Percentiles rank a stretch among this genome's conserved stretches.
phyloP scores from a whole-genome alignment of 2,797 vertebrate genomes.

The Poecilia picta region DNA sequence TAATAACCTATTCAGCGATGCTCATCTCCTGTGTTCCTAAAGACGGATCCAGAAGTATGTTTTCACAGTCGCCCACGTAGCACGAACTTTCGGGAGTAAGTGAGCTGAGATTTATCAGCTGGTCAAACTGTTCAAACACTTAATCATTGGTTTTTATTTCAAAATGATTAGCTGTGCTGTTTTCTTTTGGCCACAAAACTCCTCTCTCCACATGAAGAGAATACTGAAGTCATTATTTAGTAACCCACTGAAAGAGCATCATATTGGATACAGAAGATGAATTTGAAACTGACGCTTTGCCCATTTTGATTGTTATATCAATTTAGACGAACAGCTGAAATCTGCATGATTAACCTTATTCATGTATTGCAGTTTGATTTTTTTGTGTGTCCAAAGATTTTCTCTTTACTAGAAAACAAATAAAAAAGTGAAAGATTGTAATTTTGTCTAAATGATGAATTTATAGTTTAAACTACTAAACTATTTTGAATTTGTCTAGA shows the following conservation, averaged over 20 bases:
- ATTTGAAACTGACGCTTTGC: slow-evolving; percentile 3
- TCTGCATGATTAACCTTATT: not conserved
- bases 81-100: not conserved
- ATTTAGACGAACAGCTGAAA: slow-evolving; percentile 6
- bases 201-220: not conserved
- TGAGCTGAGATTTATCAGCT: slow-evolving; percentile 60
- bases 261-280: slow-evolving; percentile 39
- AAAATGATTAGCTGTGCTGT: slow-evolving; percentile 52
- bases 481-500: slow-evolving; percentile 10
- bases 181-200: slow-evolving; percentile 24
- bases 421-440: not conserved
- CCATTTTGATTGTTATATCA: slow-evolving; percentile 13
- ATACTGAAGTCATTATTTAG: slow-evolving; percentile 28
- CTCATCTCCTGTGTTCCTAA: slow-evolving; percentile 32
- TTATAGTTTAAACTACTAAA: not conserved
- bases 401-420: not conserved
- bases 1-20: slow-evolving; percentile 29
- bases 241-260: slow-evolving; percentile 53
- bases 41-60: slow-evolving; percentile 40
- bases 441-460: not conserved
- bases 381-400: not conserved
- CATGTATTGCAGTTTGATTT: slow-evolving; percentile 1
- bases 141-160: slow-evolving; percentile 74
- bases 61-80: slow-evolving; percentile 44
- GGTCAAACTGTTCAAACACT: slow-evolving; percentile 65